A percentile compares a stretch with the other conserved stretches of the same genome.
These are phyloP conservation scores for Scolopax mira DNA, from an alignment of 2,113 vertebrate species.

Conservation along the genomic window DNA sequence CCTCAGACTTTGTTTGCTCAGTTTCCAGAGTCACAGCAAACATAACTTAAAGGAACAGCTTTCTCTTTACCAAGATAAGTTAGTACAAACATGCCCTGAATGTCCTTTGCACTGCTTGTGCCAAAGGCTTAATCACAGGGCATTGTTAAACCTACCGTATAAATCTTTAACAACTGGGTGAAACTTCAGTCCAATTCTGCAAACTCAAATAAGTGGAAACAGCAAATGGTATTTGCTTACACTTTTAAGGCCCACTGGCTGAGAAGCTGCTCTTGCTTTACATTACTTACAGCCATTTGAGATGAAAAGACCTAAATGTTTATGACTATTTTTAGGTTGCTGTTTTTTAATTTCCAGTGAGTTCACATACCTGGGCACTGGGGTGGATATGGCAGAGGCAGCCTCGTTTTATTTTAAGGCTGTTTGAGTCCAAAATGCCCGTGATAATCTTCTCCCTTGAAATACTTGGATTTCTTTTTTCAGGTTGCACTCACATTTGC, in stretches of 20 bases:
- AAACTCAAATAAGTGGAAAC: neutral
- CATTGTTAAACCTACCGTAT: constrained; percentile 19
- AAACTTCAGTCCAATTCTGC: neutral
- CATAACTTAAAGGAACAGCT: constrained; percentile 63
- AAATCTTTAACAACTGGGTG: constrained; percentile 53
- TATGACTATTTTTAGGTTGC: constrained; percentile 1
- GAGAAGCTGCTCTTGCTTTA: neutral
- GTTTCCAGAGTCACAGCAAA: constrained; percentile 72
- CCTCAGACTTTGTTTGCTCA: constrained; percentile 53
- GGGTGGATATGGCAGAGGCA: neutral
- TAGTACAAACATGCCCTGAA: constrained; percentile 50
- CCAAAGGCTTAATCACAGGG: constrained; percentile 53
- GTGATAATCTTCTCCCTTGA: neutral
- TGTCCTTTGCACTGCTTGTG: constrained; percentile 50
- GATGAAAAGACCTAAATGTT: constrained; percentile 7
- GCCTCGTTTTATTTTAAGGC: neutral
- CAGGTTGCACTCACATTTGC: neutral
- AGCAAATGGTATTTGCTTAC: constrained; percentile 16
- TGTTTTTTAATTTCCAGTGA: neutral
- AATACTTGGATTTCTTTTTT: neutral
- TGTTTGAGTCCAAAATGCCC: neutral
- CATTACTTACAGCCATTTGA: constrained; percentile 21
- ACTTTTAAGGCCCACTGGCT: neutral
- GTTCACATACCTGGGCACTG: constrained; percentile 4
- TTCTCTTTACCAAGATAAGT: constrained; percentile 61